Evolutionary conservation across 2,113 vertebrate genomes (phyloP).

Genomic region (Lophotis ruficrista): DNA sequence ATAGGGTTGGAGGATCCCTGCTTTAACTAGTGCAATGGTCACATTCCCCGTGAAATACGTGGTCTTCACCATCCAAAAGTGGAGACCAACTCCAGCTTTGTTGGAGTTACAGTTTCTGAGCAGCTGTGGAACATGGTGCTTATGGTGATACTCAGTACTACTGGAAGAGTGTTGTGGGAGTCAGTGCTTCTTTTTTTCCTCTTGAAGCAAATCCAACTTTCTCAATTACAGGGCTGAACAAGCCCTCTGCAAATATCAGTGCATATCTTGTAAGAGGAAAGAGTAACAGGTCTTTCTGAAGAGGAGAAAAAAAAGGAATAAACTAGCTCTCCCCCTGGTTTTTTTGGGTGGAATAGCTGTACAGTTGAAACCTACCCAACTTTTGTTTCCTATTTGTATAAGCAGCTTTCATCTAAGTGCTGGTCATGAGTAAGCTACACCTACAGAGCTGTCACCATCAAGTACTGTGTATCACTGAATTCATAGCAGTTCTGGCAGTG

Average conservation of each 20-base stretch:
- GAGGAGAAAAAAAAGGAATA: background rate
- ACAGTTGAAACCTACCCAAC: background rate
- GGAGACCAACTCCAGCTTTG: background rate
- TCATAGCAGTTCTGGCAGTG: background rate
- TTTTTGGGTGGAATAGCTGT: background rate
- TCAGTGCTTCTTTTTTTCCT: background rate
- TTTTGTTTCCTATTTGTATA: background rate
- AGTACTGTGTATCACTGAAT: background rate
- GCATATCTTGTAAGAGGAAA: background rate
- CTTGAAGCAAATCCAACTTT: conserved; percentile 10
- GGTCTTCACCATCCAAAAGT: background rate
- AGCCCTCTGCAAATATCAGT: background rate
- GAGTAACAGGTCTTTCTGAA: background rate
- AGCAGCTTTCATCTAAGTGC: background rate
- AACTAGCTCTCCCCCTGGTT: background rate
- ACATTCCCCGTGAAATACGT: background rate
- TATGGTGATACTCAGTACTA: background rate
- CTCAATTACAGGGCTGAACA: background rate
- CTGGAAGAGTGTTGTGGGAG: background rate
- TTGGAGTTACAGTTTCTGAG: background rate
- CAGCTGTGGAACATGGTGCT: background rate
- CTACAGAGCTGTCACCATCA: background rate
- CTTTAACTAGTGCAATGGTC: background rate
- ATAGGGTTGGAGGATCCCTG: rapidly evolving
- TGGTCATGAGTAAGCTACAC: conserved; percentile 6